A percentile compares a stretch with the other conserved stretches of the same genome.
Evolutionary conservation across 2,797 vertebrate species (phyloP).

Genomic region (Sebastes reedi): DNA sequence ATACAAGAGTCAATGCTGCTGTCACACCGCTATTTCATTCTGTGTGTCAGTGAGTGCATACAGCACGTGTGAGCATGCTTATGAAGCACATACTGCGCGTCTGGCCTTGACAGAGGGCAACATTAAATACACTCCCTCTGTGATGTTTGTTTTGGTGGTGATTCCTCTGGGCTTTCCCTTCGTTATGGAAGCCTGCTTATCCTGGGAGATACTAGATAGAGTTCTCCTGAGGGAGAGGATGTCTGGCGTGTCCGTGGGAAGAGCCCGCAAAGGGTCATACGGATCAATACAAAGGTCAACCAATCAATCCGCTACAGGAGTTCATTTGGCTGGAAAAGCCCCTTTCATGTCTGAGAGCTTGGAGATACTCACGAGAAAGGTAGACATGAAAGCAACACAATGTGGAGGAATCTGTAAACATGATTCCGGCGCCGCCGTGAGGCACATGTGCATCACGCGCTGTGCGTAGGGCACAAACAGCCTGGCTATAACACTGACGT

Average conservation of each 20-base stretch:
- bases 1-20: slow-evolving; percentile 48
- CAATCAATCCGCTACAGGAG: slow-evolving; percentile 54
- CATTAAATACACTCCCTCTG: slow-evolving; percentile 23
- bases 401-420: slow-evolving; percentile 53
- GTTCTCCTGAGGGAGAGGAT: slow-evolving; percentile 43
- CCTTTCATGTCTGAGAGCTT: slow-evolving; percentile 47
- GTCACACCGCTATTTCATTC: slow-evolving; percentile 42
- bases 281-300: slow-evolving; percentile 72
- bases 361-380: slow-evolving; percentile 1
- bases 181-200: slow-evolving; percentile 42
- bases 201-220: slow-evolving; percentile 52
- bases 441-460: no score
- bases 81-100: background rate
- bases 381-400: background rate
- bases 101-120: slow-evolving; percentile 36
- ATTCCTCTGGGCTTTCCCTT: slow-evolving; percentile 57
- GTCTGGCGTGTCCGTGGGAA: slow-evolving; percentile 32
- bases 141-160: slow-evolving; percentile 44
- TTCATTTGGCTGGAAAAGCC: slow-evolving; percentile 36
- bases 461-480: no score
- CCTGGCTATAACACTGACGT: no score
- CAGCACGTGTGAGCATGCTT: background rate
- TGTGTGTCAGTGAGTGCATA: slow-evolving; percentile 7
- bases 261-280: slow-evolving; percentile 18
- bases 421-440: background rate